Base-by-base conservation (phyloP, 2,113 vertebrate genomes). In the Heteronetta atricapilla region DNA sequence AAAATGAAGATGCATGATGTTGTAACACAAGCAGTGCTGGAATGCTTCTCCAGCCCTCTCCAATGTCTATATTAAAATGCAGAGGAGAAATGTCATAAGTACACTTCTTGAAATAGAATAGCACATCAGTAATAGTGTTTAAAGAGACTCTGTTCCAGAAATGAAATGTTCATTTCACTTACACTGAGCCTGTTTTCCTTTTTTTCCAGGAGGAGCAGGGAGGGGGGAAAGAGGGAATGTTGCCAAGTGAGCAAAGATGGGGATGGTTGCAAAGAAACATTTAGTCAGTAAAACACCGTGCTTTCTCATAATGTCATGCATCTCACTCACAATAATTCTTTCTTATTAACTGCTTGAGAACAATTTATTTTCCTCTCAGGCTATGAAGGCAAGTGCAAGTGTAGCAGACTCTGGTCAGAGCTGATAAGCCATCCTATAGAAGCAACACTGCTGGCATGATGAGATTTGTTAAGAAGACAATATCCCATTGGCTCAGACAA, bases 341-440 rank as follows among this genome's bases (percentile, higher is more conserved):
- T 99, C 98, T 98, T 99, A 99, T 99, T 99, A 99, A 99, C 98
- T 98, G 98, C 98, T 98, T 97, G 98, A 98, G 98, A 98, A 98
- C 98, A 98, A 99, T 99, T 99, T 99, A 99, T 99, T 99, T 99
- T 99, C 98, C 99, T 99, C 98, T 98, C 95, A 97, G 99, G 99
- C 99, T 97, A 98, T 96, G 97, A 98, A 98, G 98, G 98, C 98
- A 97, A 97, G 92, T 97, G 98, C 94, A 96, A 98, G 98, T 96
- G 96, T 97, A 97, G 97, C 98, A 95, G 97, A 98, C 98, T 99
- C 99, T 99, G 99, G 98, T 92, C 92, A 96, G 95, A 98, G 98
- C 99, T 99, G 99, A 99, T 99, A 99, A 99, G 99, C 97, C 93
- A 82, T 96, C 94, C 97, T 97, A 97, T 97, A 97, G 98, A 98